Base-by-base conservation (phyloP, 2,113 vertebrate genomes). In the Pyxicephalus adspersus region DNA sequence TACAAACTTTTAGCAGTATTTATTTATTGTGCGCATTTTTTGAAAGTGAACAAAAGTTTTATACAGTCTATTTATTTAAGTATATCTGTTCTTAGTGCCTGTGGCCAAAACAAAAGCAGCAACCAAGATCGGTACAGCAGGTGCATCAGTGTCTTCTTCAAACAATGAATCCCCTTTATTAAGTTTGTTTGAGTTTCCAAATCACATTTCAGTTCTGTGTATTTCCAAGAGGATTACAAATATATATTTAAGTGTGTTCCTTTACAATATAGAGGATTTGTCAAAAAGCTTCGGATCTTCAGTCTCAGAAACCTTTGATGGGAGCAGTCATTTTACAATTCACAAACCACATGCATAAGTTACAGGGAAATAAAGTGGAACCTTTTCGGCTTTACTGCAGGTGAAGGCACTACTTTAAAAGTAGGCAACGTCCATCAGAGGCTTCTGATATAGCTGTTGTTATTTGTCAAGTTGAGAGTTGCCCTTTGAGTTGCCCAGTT, bases 61-160 rank as follows among this genome's bases (percentile, higher is more conserved):
- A 57, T 82, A 81, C 60, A 66, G 17, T 73, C 57, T 75, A 82
- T 82, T 75, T 82, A 82, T 82, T 82, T 65, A 7, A 45, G 50
- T 70, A 55, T 58, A n/a, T 29, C 54, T 61, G 72, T 82, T 81
- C 51, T 34, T 82, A 82, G 80, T 82, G 80, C 80, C 80, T 82
- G 80, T 75, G 70, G 80, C 80, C 80, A 82, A 82, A 45, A 81
- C 45, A 73, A 51, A 75, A 75, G 61, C 65, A 45, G 28, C 31
- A 74, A 66, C 28, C 63, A 75, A 51, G 51, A 55, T 64, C 29
- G 22, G 58, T 58, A 45, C 72, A 45, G 16, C 45, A 45, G 38
- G 38, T 13, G 38, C 9, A 45, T 45, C 23, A 74, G 17, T 74
- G 71, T 34, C 26, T 74, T 23, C 9, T 55, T 17, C n/a, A 58